Base-by-base conservation (phyloP, 2,113 vertebrate genomes). In the Stigmatopora nigra region DNA sequence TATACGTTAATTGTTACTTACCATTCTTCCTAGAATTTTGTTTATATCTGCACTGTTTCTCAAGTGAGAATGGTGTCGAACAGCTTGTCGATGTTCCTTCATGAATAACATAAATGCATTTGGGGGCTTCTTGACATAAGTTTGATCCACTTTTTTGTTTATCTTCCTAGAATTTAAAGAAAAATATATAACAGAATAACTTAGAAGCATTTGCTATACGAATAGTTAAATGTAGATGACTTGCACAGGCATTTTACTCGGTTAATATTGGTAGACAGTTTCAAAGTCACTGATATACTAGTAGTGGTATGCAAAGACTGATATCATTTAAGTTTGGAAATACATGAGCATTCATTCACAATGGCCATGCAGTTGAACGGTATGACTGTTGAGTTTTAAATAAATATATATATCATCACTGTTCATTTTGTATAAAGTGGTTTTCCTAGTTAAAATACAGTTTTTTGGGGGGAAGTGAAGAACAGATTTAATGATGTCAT, bases 11-110 rank as follows among this genome's bases (percentile, higher is more conserved):
- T 22, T 8, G 38, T 41, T 41, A 20, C 59, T 61, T 61, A 61
- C 59, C 59, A 61, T 61, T 45, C 59, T 46, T 13, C 59, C 59
- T 1, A 61, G 59, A n/a, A 61, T 61, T 19, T 61, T 61, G 59
- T 61, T 61, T 20, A 61, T 61, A 61, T 61, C 59, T 4, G 59
- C 59, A 38, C 59, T 61, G n/a, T 61, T 61, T 45, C 41, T 44
- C 20, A 61, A 22, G 19, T 61, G 59, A 22, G 59, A 61, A 61
- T 61, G 59, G 59, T 61, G 59, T 41, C 41, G 20, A 44, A 61
- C 59, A 14, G 59, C 59, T 45, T 61, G 59, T 20, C 59, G 59
- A 61, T 61, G 59, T 45, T 61, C 59, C 41, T 61, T 61, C 59
- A 61, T 61, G 41, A 61, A 61, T 41, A 61, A 11, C 59, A 61